Base-by-base conservation (phyloP, 2,888 invertebrate species). In the Drosophila glabriapex region DNA sequence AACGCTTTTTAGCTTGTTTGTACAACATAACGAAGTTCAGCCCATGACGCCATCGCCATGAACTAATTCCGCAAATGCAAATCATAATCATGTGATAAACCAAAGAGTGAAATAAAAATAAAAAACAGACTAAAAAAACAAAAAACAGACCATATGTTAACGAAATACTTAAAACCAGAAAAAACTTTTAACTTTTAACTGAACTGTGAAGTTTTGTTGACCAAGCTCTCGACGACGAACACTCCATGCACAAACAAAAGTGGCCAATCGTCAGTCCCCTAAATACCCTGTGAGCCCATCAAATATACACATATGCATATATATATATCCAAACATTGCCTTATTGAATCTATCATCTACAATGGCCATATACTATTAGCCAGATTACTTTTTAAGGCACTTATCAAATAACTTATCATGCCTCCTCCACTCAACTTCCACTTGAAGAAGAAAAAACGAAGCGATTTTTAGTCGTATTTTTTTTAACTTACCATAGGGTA, bases 1-100 rank as follows among this genome's bases (percentile, higher is more conserved):
- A 63, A 56, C 25, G 53, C 60, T 65, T 68, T 64, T 68, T 10
- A 39, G 33, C 58, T 59, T 66, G 52, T 73, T 58, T 59, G 52
- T 43, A 59, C 46, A 60, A 50, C 55, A 56, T 52, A 70, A 46
- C 68, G 67, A 67, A 62, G 65, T 58, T 66, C 33, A 70, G 68
- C 52, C 66, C 56, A 73, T 73, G 72, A 72, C 66, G 79, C 79
- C 80, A 79, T 79, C 69, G 69, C 79, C 80, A 76, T 79, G 79
- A 80, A 79, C 79, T 63, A 76, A 79, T 79, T 79, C 69, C 73
- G 80, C 79, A 76, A 76, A 76, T 79, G 79, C 76, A 79, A 80
- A 76, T 79, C 61, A 58, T 79, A 79, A 79, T 69, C 69, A 76
- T 62, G 58, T 49, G 66, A 79, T 67, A 60, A 59, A 61, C 43